phyloP scores from a whole-genome alignment of 2,113 vertebrate genomes.

The Sturnus vulgaris region DNA sequence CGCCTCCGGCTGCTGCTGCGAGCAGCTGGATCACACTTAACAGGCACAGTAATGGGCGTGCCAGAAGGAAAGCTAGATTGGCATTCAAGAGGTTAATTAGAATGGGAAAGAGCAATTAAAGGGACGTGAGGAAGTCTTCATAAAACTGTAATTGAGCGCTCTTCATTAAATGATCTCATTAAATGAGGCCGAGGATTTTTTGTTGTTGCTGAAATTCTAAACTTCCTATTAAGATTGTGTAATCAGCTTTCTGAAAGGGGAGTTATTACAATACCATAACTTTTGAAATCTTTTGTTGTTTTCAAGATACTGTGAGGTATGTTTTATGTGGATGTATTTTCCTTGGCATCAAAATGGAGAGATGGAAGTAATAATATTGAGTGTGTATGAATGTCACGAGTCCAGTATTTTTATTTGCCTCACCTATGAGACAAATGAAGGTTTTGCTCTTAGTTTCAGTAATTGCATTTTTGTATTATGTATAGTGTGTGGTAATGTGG shows the following conservation, averaged over 20 bases:
- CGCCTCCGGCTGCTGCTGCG: neutral
- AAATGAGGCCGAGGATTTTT: conserved; percentile 53
- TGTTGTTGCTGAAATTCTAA: conserved; percentile 54
- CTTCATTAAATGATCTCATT: conserved; percentile 60
- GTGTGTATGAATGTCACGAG: neutral
- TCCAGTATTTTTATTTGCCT: neutral
- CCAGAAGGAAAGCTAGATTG: conserved; percentile 14
- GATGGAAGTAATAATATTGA: neutral
- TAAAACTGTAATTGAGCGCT: conserved; percentile 46
- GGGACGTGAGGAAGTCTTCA: conserved; percentile 51
- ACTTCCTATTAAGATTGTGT: conserved; percentile 57
- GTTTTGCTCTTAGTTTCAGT: conserved; percentile 9
- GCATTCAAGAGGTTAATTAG: conserved; percentile 69
- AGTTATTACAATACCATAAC: conserved; percentile 38
- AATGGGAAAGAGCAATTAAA: conserved; percentile 66
- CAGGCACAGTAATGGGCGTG: neutral
- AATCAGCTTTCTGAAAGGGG: conserved; percentile 58
- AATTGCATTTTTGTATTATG: neutral
- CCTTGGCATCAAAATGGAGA: neutral
- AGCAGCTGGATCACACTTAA: conserved; percentile 1
- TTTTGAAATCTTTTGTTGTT: conserved; percentile 21
- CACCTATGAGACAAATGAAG: neutral
- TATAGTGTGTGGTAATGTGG: conserved; percentile 26
- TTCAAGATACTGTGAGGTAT: neutral
- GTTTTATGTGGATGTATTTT: neutral